Evolutionary conservation across 2,888 invertebrate genomes (phyloP), one percentile per base, ranked within the genome.

Genomic region (Trichopria drosophilae): DNA sequence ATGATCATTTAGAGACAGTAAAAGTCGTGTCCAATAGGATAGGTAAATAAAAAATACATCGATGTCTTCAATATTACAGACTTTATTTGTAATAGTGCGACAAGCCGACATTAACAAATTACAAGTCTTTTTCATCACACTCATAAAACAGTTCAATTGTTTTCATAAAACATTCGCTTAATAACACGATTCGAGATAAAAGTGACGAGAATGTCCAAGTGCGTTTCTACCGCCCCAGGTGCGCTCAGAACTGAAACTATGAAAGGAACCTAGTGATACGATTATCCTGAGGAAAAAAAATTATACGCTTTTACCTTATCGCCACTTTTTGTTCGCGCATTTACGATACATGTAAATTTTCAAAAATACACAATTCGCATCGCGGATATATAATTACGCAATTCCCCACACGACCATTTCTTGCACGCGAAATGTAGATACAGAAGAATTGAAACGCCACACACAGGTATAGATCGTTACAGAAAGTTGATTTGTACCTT

Each of bases 31-130:
- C n/a, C n/a, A n/a, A n/a, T n/a, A n/a, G n/a, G n/a, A n/a, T n/a
- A n/a, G n/a, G n/a, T n/a, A n/a, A n/a, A n/a, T n/a, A n/a, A n/a
- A n/a, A n/a, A n/a, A n/a, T n/a, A n/a, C n/a, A n/a, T n/a, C n/a
- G n/a, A n/a, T n/a, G n/a, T n/a, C n/a, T n/a, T n/a, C n/a, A n/a
- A n/a, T n/a, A n/a, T n/a, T n/a, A n/a, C n/a, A n/a, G n/a, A n/a
- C n/a, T n/a, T 86, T 48, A 28, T 46, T 22, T 55, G 53, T 57
- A 46, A 57, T 55, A 57, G 52, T 55, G 55, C 57, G 55, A 57
- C 51, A 57, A 57, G 45, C 54, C 36, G 55, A 55, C 57, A 55
- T 51, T 57, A 49, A 57, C 55, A 57, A 55, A 53, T n/a, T 52
- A 54, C 54, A 57, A 57, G 55, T 57, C 57, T 57, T 55, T 55